Base-by-base conservation (phyloP, 2,797 vertebrate genomes). In the Spinus pinus region DNA sequence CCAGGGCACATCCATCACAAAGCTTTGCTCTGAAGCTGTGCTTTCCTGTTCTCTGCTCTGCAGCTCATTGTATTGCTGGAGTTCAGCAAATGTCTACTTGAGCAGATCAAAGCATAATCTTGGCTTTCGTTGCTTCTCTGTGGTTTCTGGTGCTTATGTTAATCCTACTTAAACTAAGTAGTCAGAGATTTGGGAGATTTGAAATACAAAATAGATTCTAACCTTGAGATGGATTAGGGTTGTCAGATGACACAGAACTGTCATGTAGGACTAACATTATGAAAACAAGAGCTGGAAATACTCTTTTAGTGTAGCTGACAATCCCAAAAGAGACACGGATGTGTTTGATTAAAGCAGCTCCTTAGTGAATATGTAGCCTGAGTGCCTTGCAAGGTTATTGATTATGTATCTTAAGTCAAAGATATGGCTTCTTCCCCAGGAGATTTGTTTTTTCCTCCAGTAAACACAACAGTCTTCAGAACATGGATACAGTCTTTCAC, bases 101-200 rank as follows among this genome's bases (percentile, higher is more conserved):
- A 91, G 88, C 70, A 97, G 93, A 97, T 97, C 95, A 97, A 96
- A 98, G 96, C 20, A 3, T 95, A 95, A 93, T 97, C 89, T 92
- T 97, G 89, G 88, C 94, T 97, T 97, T 88, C 35, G 33, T 91
- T 95, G 86, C 86, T 93, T 95, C 85, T 91, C 73, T 96, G 56
- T 96, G 79, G 87, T 94, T 97, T 96, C 71, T 90, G 86, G 84
- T 91, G 86, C 79, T 96, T 97, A 95, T 91, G 90, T 75, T 96
- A 96, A 95, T 97, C 73, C 91, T 96, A 64, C 84, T 95, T 96
- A 90, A 80, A 94, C 73, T 95, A 92, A 97, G 56, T 96, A 90
- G 94, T 94, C 86, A 96, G 97, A 95, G 86, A 96, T 93, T 92
- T 94, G 93, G 95, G 91, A 87, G 71, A 95, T 97, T 75, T 92